A percentile compares a stretch with the other conserved stretches of the same genome.
Conservation (phyloP, 2,113 vertebrate genomes). For the Tachysurus fulvidraco region DNA sequence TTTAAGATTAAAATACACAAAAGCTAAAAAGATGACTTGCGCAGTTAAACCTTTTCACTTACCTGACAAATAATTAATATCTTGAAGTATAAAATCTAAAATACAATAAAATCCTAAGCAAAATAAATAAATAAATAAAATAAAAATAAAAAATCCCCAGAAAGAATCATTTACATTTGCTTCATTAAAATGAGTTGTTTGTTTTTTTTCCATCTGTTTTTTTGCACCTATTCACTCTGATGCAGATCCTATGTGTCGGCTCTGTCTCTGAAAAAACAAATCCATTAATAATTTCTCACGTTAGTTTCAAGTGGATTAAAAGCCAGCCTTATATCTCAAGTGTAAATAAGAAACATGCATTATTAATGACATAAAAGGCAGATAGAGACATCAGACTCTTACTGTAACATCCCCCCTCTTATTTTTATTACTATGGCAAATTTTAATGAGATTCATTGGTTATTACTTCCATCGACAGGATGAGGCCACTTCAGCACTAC, state of each 20-base stretch:
- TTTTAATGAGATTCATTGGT: background rate
- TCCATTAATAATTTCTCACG: background rate
- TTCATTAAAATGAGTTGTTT: background rate
- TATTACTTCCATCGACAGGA: background rate
- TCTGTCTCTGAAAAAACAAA: background rate
- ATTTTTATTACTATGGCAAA: background rate
- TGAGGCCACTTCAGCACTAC: background rate
- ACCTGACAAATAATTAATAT: background rate
- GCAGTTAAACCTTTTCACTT: too few species aligned
- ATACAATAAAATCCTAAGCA: background rate
- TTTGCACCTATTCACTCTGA: background rate
- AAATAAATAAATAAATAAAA: background rate
- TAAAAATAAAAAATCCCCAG: too few species aligned
- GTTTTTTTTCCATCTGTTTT: background rate
- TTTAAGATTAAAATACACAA: background rate
- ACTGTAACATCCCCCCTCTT: background rate
- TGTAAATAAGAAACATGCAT: conserved; percentile 32
- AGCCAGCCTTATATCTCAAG: background rate
- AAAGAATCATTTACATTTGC: background rate
- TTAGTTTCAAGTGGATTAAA: background rate
- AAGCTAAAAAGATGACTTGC: too few species aligned
- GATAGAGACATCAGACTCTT: background rate
- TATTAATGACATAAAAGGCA: conserved; percentile 13
- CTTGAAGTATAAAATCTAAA: background rate
- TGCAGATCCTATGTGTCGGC: background rate